Evolutionary conservation across 2,888 invertebrate genomes (phyloP), one percentile per base, ranked within the genome.

Genomic region (Drosophila pseudotakahashii): DNA sequence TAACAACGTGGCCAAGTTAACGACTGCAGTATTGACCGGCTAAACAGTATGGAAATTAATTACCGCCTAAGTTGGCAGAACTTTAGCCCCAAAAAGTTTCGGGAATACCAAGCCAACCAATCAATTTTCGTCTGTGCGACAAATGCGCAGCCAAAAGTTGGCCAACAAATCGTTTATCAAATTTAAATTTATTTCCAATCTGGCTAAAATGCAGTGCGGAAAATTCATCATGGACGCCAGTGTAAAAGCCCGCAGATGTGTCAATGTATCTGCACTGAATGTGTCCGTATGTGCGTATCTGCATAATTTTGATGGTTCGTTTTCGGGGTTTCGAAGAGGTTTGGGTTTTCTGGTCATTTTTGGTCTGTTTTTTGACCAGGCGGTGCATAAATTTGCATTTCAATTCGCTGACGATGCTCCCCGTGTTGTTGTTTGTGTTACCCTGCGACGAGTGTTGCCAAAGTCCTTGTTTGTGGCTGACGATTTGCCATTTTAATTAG

Each of bases 401-500:
- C 77, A 79, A 87, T 79, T 63, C 51, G 48, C 30, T 45, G 47
- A 19, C 16, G 54, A 41, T 54, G 44, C 44, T 41, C 50, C 47
- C 37, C 58, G n/a, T 45, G 47, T 59, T 41, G 23, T 10, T 41
- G 64, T 26, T 53, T 52, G 64, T 64, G 44, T 36, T 64, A 52
- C 64, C 61, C 54, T 70, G 71, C 64, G 55, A 47, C 67, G 58
- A 66, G 54, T 67, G 42, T 59, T 51, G 72, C 41, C 50, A 37
- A 51, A 54, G 39, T 57, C 62, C 75, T 62, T 61, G 62, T 61
- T 59, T 68, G 74, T 42, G 59, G 73, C 50, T 76, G 66, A 76
- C 63, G 81, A 81, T 87, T 87, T 81, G 85, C 79, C 66, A 87
- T 84, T 82, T 87, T 82, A 84, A 82, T 82, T 82, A 82, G 88